Evolutionary conservation across 2,797 vertebrate genomes (phyloP).

Genomic region (Dallia pectoralis): DNA sequence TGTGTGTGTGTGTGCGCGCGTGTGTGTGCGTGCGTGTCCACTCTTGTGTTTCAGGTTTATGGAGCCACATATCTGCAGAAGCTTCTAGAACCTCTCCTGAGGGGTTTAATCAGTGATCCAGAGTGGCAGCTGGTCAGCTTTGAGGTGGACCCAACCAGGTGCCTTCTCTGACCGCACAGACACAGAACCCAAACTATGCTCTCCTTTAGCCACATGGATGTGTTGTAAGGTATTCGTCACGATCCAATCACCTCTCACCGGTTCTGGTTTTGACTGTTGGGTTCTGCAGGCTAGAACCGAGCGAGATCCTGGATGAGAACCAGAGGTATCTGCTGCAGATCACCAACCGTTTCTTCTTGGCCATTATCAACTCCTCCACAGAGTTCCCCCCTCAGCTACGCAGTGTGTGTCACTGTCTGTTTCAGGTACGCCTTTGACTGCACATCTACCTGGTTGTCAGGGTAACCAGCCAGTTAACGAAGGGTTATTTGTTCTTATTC

Average conservation of each 20-base stretch:
- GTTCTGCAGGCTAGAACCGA: conserved; percentile 82
- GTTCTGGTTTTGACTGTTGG: background rate
- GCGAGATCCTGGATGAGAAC: conserved; percentile 93
- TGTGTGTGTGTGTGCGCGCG: background rate
- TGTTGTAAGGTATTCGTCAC: background rate
- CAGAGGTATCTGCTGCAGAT: conserved; percentile 93
- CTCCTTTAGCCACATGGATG: background rate
- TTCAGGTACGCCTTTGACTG: conserved; percentile 82
- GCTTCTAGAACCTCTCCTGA: conserved; percentile 90
- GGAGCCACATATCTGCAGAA: conserved; percentile 96
- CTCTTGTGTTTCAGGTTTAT: conserved; percentile 82
- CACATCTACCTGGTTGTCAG: background rate
- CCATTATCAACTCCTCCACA: conserved; percentile 91
- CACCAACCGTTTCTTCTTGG: conserved; percentile 96
- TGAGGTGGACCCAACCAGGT: conserved; percentile 98
- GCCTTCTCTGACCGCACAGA: conserved; percentile 27
- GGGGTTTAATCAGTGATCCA: conserved; percentile 87
- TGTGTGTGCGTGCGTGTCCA: background rate
- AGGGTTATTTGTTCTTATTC: no score
- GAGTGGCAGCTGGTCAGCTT: conserved; percentile 87
- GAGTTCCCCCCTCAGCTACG: conserved; percentile 97
- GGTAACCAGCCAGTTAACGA: no score
- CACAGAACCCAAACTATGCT: background rate
- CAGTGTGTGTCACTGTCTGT: conserved; percentile 97
- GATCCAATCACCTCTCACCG: background rate